Evolutionary conservation across 1,140 invertebrate species (phyloP).

Genomic region (Macrostomum lignano): DNA sequence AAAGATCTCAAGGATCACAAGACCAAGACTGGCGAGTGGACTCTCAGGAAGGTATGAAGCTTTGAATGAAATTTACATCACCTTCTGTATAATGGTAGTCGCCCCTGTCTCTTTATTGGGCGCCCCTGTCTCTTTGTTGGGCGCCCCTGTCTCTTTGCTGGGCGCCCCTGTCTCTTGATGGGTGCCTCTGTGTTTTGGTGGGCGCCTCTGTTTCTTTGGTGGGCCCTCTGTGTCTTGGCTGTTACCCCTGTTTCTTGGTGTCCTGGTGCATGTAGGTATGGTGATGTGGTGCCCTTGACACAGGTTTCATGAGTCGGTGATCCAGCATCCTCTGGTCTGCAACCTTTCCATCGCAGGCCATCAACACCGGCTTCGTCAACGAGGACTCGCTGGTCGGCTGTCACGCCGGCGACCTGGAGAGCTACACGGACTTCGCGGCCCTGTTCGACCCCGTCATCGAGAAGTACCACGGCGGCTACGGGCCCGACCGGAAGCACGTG

Average conservation of each 20-base stretch:
- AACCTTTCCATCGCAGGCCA: not conserved
- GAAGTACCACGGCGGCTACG: slow-evolving; percentile 13
- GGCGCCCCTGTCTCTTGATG: no score
- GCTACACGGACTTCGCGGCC: slow-evolving; percentile 13
- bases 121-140: no score
- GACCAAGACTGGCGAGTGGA: slow-evolving; percentile 12
- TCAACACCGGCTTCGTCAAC: slow-evolving; percentile 9
- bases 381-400: slow-evolving; percentile 12
- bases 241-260: not conserved
- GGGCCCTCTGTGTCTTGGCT: no score
- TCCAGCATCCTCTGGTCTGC: not conserved
- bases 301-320: not conserved
- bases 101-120: no score
- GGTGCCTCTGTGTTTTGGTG: no score
- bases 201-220: no score
- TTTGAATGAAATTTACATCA: slow-evolving; percentile 1
- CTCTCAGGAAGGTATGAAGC: slow-evolving; percentile 12
- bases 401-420: slow-evolving; percentile 14
- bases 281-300: not conserved
- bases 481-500: slow-evolving; percentile 11
- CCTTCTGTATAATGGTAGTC: no score
- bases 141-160: no score
- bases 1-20: slow-evolving; percentile 12
- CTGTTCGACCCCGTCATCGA: slow-evolving; percentile 14
- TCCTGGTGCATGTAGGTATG: not conserved